Percentiles rank a stretch among this genome's conserved stretches.
These are phyloP conservation scores for Colostygia pectinataria DNA, from an alignment of 2,888 invertebrate species.

Conservation along the genomic window DNA sequence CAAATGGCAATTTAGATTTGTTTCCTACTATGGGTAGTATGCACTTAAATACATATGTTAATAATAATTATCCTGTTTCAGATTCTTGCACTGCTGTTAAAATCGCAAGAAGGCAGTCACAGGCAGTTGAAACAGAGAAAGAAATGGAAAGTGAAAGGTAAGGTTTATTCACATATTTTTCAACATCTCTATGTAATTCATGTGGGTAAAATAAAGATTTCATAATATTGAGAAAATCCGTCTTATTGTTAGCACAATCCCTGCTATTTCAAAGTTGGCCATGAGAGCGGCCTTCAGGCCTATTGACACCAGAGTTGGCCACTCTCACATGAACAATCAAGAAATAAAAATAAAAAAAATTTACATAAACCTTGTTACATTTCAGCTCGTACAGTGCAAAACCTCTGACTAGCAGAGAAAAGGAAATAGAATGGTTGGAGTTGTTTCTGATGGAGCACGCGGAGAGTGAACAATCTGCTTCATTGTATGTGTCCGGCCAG, in stretches of 20 bases:
- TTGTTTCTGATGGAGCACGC: conserved; percentile 87
- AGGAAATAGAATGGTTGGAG: conserved; percentile 87
- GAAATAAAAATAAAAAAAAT: too few species aligned
- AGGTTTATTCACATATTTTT: conserved; percentile 6
- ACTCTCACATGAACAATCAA: too few species aligned
- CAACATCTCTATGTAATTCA: too few species aligned
- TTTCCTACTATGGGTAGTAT: too few species aligned
- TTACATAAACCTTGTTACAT: too few species aligned
- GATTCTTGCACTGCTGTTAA: conserved; percentile 57
- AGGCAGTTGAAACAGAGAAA: conserved; percentile 6
- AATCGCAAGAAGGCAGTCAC: conserved; percentile 49
- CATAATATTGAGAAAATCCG: too few species aligned
- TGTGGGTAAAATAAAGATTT: too few species aligned
- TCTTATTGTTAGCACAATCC: too few species aligned
- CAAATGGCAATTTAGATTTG: too few species aligned
- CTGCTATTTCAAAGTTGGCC: too few species aligned
- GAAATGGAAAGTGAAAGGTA: conserved; percentile 21
- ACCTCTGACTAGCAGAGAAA: conserved; percentile 89
- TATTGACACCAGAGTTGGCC: too few species aligned
- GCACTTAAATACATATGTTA: neutral
- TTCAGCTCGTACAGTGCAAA: conserved; percentile 33
- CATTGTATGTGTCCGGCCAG: conserved; percentile 97
- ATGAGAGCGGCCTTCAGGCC: too few species aligned
- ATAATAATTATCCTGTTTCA: conserved; percentile 40
- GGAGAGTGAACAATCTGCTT: conserved; percentile 86